These are phyloP conservation scores for Epinephelus moara DNA, from an alignment of 2,113 vertebrate genomes.

Conservation along the genomic window DNA sequence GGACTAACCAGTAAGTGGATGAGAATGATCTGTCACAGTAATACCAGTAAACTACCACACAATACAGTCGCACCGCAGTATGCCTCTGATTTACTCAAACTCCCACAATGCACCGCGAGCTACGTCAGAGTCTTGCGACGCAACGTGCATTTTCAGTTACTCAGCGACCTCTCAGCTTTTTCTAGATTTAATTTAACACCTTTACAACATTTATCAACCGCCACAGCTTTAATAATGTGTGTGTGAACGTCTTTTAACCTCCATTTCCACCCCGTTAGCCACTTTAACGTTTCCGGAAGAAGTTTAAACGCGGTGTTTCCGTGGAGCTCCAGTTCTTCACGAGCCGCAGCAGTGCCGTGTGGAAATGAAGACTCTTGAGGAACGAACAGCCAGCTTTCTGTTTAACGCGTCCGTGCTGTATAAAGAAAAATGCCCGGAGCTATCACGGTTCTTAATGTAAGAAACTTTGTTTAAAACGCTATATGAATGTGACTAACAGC, in stretches of 20 bases:
- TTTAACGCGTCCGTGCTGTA: constrained; percentile 75
- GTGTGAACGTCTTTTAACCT: not conserved
- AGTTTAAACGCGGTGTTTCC: not conserved
- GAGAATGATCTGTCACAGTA: no score
- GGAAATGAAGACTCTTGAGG: constrained; percentile 33
- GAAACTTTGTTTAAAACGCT: constrained; percentile 15
- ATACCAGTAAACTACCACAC: not conserved
- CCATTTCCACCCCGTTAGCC: rapidly evolving
- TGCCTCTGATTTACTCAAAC: constrained; percentile 27
- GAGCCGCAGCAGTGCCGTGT: not conserved
- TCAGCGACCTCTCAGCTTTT: no score
- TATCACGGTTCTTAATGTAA: constrained; percentile 83
- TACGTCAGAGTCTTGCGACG: constrained; percentile 56
- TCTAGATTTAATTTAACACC: not conserved
- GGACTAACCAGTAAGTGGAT: not conserved
- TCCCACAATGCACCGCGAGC: constrained; percentile 70
- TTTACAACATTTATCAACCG: rapidly evolving
- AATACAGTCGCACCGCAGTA: not conserved
- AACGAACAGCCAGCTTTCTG: constrained; percentile 53
- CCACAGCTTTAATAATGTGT: not conserved
- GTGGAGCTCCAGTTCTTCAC: constrained; percentile 5
- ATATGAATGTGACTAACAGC: not conserved
- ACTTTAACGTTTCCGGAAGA: not conserved
- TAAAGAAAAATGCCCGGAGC: constrained; percentile 79
- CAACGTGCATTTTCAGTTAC: constrained; percentile 22